A percentile compares a stretch with the other conserved stretches of the same genome.
phyloP scores from a whole-genome alignment of 2,888 invertebrate species.

The Apotomis capreana region DNA sequence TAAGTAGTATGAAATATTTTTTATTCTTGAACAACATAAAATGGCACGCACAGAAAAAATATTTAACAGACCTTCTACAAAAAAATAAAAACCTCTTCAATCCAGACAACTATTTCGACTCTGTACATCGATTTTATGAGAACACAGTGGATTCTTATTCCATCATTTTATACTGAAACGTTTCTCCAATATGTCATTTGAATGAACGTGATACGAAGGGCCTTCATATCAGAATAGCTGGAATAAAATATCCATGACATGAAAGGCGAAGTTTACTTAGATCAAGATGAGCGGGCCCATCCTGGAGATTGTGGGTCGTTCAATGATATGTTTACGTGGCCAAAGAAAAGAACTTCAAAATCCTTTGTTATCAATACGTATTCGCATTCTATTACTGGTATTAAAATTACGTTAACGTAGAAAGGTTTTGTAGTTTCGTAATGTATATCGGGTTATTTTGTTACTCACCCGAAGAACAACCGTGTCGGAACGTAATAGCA shows the following conservation, averaged over 20 bases:
- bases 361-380: constrained; percentile 72
- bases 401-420: constrained; percentile 60
- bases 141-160: constrained; percentile 64
- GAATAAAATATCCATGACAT: constrained; percentile 80
- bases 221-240: constrained; percentile 73
- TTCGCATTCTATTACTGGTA: constrained; percentile 78
- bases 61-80: neutral
- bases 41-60: too few relatives aligned
- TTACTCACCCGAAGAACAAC: neutral
- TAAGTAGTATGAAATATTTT: too few relatives aligned
- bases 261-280: constrained; percentile 74
- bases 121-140: constrained; percentile 4
- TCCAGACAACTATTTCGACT: neutral
- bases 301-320: constrained; percentile 62
- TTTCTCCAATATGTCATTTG: constrained; percentile 79
- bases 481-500: too few relatives aligned
- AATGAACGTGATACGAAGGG: constrained; percentile 73
- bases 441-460: neutral
- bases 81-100: neutral
- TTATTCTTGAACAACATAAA: too few relatives aligned
- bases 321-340: constrained; percentile 72
- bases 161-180: constrained; percentile 70
- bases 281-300: constrained; percentile 67
- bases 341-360: constrained; percentile 63
- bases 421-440: constrained; percentile 38